Conservation (phyloP, 2,888 invertebrate species). For the Catotricha subobsoleta region DNA sequence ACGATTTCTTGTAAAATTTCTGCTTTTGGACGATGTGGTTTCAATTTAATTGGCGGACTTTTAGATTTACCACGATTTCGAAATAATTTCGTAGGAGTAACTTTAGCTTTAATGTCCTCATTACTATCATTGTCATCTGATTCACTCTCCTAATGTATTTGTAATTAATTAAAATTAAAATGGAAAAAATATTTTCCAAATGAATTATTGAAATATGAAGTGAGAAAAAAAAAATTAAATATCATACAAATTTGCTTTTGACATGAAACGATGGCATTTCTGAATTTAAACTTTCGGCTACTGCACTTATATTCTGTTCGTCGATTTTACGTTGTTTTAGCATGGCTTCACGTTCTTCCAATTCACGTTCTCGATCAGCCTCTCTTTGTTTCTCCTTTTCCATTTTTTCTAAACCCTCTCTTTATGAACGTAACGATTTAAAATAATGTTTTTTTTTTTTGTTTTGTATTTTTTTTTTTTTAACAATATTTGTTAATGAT, state of each 20-base stretch:
- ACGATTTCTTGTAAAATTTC: conserved; percentile 3
- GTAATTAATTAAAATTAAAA: neutral
- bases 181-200: neutral
- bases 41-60: neutral
- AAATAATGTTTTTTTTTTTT: neutral
- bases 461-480: neutral
- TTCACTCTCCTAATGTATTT: conserved; percentile 2
- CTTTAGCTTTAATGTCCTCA: neutral
- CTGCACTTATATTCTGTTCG: conserved; percentile 3
- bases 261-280: no score
- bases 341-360: conserved; percentile 7
- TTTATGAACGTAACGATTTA: conserved; percentile 10
- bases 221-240: neutral
- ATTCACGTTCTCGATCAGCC: conserved; percentile 34
- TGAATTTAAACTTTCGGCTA: no score
- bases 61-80: neutral
- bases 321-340: neutral
- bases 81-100: neutral
- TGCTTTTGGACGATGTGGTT: conserved; percentile 4
- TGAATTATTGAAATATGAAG: neutral
- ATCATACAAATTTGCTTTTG: conserved; percentile 6
- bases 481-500: no score
- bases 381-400: conserved; percentile 82
- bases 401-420: conserved; percentile 86
- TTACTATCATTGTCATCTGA: conserved; percentile 1